Evolutionary conservation across 2,888 invertebrate species (phyloP), one percentile per base, ranked within the genome.

Genomic region (Polietes domitor): DNA sequence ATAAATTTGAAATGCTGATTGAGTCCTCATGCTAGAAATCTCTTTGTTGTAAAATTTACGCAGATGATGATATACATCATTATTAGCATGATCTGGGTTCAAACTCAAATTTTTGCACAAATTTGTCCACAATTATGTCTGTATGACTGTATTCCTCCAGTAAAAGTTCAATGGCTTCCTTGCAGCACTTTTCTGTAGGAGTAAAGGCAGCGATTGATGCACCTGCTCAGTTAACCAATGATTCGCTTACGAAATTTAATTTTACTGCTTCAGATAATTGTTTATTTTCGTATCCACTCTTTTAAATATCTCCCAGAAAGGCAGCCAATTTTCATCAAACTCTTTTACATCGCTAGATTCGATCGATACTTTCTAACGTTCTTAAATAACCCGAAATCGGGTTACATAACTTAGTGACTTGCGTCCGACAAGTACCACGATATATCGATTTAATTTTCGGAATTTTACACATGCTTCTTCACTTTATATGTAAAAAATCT

Each of bases 241-340:
- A 72, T 12, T 84, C 70, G 55, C 79, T 82, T 9, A 82, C 50
- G n/a, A 71, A 85, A 37, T 78, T 85, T 37, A 85, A 82, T 71
- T 85, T 83, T 21, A 63, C 53, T 19, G 81, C 71, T 24, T 50
- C 43, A 10, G 76, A 78, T 26, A 85, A 37, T n/a, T 81, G 61
- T 9, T 24, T 26, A 28, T 81, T 85, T 32, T 83, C 81, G 15
- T 85, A 81, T 15, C 76, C 26, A 78, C 83, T 19, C 50, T 41
- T 37, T 81, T 83, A 77, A 83, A 85, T 76, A 78, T 63, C 17
- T 81, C 85, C 83, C 85, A 85, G 32, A 85, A 82, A 0, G 85
- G 80, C 19, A 85, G 65, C 82, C 80, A 85, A 41, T 81, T 78
- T 74, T 85, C 81, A 58, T 85, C 79, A 63, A 82, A 85, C 41